Percentiles rank a stretch among this genome's conserved stretches.
Conservation (phyloP, 2,888 invertebrate species). For the Atrina japonica region DNA sequence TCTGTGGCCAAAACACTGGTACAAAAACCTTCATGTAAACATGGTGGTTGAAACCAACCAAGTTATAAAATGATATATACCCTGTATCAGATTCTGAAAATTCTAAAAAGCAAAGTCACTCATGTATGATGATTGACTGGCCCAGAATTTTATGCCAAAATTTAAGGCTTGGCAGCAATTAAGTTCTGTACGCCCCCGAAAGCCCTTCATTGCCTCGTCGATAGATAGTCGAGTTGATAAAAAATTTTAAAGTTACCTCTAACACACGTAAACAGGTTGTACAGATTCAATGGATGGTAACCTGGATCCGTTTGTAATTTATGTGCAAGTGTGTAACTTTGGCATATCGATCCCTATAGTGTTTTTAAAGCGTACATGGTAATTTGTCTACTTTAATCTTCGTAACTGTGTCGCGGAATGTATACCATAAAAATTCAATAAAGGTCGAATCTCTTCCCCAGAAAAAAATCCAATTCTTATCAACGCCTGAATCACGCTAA, state of each 20-base stretch:
- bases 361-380: too few species aligned
- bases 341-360: too few species aligned
- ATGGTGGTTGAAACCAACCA: conserved; percentile 4
- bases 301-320: too few species aligned
- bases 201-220: background rate
- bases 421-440: background rate
- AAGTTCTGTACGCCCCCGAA: conserved; percentile 1
- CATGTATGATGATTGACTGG: background rate
- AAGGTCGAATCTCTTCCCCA: background rate
- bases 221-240: too few species aligned
- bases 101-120: background rate
- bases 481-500: background rate
- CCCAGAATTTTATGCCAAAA: conserved; percentile 23
- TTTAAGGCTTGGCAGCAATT: conserved; percentile 13
- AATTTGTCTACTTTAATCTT: background rate
- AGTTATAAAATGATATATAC: background rate
- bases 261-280: too few species aligned
- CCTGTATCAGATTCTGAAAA: background rate
- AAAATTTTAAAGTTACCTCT: too few species aligned
- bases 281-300: too few species aligned
- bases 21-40: background rate
- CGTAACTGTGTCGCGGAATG: background rate
- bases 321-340: too few species aligned
- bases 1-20: background rate
- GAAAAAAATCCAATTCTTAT: too few species aligned